Percentiles rank a stretch among this genome's conserved stretches.
Evolutionary conservation across 2,113 vertebrate species (phyloP).

Genomic region (Antechinus flavipes): DNA sequence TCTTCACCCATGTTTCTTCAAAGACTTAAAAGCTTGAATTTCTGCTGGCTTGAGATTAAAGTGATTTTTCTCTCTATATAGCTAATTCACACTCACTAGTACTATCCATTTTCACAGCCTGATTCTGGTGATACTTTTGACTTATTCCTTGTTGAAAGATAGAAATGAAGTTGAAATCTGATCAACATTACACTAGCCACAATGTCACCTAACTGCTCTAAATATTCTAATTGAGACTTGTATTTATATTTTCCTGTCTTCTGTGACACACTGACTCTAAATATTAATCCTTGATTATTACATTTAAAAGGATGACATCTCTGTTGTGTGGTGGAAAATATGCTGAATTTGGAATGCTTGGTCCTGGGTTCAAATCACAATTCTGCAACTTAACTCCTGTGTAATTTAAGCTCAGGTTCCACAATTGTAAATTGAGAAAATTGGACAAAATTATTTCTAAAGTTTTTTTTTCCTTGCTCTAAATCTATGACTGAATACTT

Average conservation of each 20-base stretch:
- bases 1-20: slow-evolving; percentile 2
- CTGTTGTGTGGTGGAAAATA: neutral
- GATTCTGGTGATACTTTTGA: neutral
- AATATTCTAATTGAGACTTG: neutral
- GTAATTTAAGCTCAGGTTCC: neutral
- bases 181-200: too few species aligned
- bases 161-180: neutral
- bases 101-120: neutral
- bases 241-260: neutral
- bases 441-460: neutral
- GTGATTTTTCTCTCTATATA: neutral
- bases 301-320: neutral
- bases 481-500: neutral
- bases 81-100: neutral
- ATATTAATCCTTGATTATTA: neutral
- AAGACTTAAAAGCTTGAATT: slow-evolving; percentile 7
- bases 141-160: neutral
- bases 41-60: neutral
- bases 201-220: too few species aligned
- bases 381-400: neutral
- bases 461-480: neutral
- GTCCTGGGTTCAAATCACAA: neutral
- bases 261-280: neutral
- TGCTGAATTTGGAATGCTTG: neutral
- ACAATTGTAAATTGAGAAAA: neutral